Evolutionary conservation across 2,113 vertebrate species (phyloP), one percentile per base, ranked within the genome.

Genomic region (Amphiprion percula): DNA sequence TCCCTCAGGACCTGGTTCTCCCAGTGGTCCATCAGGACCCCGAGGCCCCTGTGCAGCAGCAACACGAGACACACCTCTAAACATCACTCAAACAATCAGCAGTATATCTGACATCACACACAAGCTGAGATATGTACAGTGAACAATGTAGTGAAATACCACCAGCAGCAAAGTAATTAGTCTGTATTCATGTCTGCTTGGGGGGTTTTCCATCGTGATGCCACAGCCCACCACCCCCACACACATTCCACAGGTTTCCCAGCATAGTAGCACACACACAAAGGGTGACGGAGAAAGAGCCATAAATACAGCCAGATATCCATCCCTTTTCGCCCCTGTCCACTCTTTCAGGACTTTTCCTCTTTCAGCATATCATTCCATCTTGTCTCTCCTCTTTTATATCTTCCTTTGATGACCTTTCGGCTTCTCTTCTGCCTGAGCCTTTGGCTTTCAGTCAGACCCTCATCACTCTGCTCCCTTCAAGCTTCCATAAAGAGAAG

Each of bases 1-100:
- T 64, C 98, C 98, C 80, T 96, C 93, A 74, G 87, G 86, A 47
- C 98, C 98, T 44, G 93, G 86, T 41, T 98, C 98, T 92, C 98
- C 98, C 19, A 70, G 56, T 39, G 93, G 94, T 79, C 97, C 97
- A 4, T 99, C 98, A 3, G 92, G 80, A 90, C 98, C 98, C 90
- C 79, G 94, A 68, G 96, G 97, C 9, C 98, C 98, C 98, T 99
- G 78, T 26, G 89, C 41, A 55, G 87, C 47, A 86, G 30, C 21
- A 77, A 74, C 66, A 84, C 1, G 4, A 87, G 41, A 87, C n/a
- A 76, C 56, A 68, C 21, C 24, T 56, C 21, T 75, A 0, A 77
- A 26, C 33, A 37, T 68, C 33, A 61, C 58, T 63, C 55, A 79
- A 79, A 75, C 10, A 74, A 69, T 44, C 10, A 0, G 37, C 10